Evolutionary conservation across 2,113 vertebrate genomes (phyloP).

Genomic region (Paraplagusia blochii): DNA sequence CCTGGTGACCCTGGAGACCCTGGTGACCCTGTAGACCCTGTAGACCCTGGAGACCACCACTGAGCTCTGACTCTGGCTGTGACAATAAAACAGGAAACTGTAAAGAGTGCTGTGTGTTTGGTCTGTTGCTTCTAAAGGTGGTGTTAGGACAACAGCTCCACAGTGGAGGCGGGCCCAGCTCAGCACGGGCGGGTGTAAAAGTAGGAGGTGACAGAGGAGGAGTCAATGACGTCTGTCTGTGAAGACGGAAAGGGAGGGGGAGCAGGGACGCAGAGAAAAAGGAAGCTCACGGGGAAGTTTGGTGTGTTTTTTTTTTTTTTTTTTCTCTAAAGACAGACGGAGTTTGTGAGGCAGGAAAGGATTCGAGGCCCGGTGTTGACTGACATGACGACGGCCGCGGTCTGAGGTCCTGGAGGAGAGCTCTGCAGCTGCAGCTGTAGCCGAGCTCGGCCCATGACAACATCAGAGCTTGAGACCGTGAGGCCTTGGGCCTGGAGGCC

Average conservation of each 20-base stretch:
- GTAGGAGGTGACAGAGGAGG: conserved; percentile 61
- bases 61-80: too few relatives aligned
- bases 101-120: conserved; percentile 1
- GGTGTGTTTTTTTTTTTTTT: conserved; percentile 44
- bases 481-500: conserved; percentile 72
- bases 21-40: conserved; percentile 77
- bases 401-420: conserved; percentile 37
- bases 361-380: conserved; percentile 9
- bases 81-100: too few relatives aligned
- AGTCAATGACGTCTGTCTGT: conserved; percentile 62
- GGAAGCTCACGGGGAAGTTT: conserved; percentile 68
- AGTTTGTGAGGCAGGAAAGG: conserved; percentile 32
- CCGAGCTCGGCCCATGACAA: conserved; percentile 63
- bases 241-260: conserved; percentile 68
- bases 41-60: too few relatives aligned
- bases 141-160: neutral
- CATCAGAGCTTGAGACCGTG: conserved; percentile 67
- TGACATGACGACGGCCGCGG: conserved; percentile 25
- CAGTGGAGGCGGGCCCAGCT: conserved; percentile 37
- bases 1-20: conserved; percentile 79
- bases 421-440: conserved; percentile 38
- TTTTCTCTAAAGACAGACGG: conserved; percentile 56
- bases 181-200: conserved; percentile 38
- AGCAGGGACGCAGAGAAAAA: conserved; percentile 63
- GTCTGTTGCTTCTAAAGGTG: neutral